Conservation (phyloP, 2,113 vertebrate genomes). For the Amphiprion ocellaris region DNA sequence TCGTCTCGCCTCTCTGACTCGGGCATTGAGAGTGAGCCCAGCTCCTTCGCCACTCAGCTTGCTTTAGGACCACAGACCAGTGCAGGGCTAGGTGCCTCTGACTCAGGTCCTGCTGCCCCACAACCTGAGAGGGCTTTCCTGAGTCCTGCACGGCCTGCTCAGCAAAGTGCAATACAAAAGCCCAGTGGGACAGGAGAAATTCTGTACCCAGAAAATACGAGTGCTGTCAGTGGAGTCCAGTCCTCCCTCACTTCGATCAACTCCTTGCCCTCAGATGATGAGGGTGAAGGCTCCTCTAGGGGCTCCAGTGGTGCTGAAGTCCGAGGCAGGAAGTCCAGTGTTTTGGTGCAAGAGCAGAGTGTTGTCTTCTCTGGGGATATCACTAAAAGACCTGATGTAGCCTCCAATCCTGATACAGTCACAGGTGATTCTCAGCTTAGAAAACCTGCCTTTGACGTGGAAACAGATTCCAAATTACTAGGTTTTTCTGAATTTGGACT, state of each 20-base stretch:
- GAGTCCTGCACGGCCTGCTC: slow-evolving; percentile 83
- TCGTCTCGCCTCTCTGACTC: slow-evolving; percentile 97
- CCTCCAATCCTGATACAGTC: slow-evolving; percentile 11
- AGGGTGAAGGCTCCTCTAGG: slow-evolving; percentile 89
- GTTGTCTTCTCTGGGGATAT: slow-evolving; percentile 84
- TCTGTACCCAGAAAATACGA: slow-evolving; percentile 91
- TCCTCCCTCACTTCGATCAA: slow-evolving; percentile 99
- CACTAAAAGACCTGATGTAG: slow-evolving; percentile 25
- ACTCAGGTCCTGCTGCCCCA: slow-evolving; percentile 73
- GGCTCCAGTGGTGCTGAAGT: slow-evolving; percentile 83
- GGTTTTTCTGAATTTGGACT: slow-evolving; percentile 48
- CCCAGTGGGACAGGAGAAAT: slow-evolving; percentile 82
- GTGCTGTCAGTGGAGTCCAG: slow-evolving; percentile 93
- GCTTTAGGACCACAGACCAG: slow-evolving; percentile 83
- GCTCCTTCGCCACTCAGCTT: slow-evolving; percentile 91
- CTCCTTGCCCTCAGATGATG: slow-evolving; percentile 95
- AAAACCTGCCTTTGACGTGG: slow-evolving; percentile 40
- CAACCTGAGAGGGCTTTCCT: slow-evolving; percentile 84
- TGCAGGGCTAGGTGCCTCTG: slow-evolving; percentile 71
- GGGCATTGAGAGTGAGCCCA: slow-evolving; percentile 96
- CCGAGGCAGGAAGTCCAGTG: slow-evolving; percentile 82
- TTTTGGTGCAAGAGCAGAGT: slow-evolving; percentile 87
- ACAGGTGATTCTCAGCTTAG: slow-evolving; percentile 41
- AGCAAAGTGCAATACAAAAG: slow-evolving; percentile 85
- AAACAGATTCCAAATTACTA: slow-evolving; percentile 67